Conservation (phyloP, 2,797 vertebrate genomes). For the Cuniculus paca region DNA sequence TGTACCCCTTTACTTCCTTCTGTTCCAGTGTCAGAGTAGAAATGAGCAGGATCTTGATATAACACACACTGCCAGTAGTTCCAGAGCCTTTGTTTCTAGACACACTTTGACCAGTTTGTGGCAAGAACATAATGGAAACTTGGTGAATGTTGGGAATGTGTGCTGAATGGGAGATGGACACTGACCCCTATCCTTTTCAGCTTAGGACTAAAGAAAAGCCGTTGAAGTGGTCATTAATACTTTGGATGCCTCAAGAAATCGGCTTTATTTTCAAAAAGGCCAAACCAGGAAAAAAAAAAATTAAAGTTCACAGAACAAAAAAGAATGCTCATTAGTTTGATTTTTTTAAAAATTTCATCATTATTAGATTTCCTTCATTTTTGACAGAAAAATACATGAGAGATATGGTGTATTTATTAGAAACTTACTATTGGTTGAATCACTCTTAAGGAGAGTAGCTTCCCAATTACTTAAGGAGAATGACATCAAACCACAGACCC, state of each 20-base stretch:
- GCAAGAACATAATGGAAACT: slow-evolving; percentile 31
- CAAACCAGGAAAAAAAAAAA: background rate
- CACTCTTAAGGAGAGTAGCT: background rate
- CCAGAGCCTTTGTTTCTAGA: slow-evolving; percentile 15
- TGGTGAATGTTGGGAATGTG: background rate
- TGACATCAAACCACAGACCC: background rate
- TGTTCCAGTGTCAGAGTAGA: background rate
- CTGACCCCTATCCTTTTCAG: background rate
- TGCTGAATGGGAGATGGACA: background rate
- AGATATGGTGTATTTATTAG: background rate
- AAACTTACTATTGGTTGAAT: background rate
- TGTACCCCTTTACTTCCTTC: background rate
- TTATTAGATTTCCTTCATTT: background rate
- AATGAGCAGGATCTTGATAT: background rate
- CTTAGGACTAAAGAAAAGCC: slow-evolving; percentile 16
- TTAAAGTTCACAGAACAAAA: background rate
- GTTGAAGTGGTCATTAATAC: background rate
- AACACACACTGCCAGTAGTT: background rate
- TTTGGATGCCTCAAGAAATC: background rate
- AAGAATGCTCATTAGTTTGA: background rate
- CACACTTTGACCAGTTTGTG: background rate
- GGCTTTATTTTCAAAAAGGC: slow-evolving; percentile 20
- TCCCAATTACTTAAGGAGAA: background rate
- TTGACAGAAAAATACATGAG: background rate
- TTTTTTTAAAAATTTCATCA: background rate